These are phyloP conservation scores for Danio kyathit DNA, from an alignment of 2,797 vertebrate species.

Conservation along the genomic window DNA sequence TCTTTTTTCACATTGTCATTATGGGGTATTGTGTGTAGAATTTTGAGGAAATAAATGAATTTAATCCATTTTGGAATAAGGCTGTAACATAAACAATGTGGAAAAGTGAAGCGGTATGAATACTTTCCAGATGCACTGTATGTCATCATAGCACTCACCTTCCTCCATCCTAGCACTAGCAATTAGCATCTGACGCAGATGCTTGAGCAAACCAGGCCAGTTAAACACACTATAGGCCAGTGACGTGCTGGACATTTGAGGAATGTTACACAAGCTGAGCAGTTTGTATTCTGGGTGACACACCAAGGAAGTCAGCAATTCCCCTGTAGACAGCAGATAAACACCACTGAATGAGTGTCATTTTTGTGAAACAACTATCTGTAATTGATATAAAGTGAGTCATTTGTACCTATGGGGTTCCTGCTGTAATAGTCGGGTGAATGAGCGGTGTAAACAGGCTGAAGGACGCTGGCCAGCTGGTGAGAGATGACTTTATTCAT, in stretches of 20 bases:
- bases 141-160: constrained; percentile 77
- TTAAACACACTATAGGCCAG: constrained; percentile 89
- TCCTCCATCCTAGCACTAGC: constrained; percentile 94
- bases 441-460: constrained; percentile 81
- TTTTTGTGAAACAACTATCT: neutral
- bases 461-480: constrained; percentile 91
- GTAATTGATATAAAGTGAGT: neutral
- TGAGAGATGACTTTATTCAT: constrained; percentile 93
- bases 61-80: too few species aligned
- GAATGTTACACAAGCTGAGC: constrained; percentile 87
- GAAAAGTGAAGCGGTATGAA: too few species aligned
- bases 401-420: constrained; percentile 86
- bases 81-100: too few species aligned
- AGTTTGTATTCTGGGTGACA: constrained; percentile 96
- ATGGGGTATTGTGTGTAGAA: too few species aligned
- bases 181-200: constrained; percentile 96
- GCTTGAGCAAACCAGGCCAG: constrained; percentile 91
- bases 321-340: constrained; percentile 77
- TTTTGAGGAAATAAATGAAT: too few species aligned
- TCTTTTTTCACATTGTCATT: too few species aligned
- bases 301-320: constrained; percentile 85
- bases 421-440: constrained; percentile 79
- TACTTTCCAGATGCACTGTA: too few species aligned
- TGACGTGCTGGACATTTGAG: constrained; percentile 89
- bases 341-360: neutral